Conservation (phyloP, 2,888 invertebrate species). For the Trimorus sp. region DNA sequence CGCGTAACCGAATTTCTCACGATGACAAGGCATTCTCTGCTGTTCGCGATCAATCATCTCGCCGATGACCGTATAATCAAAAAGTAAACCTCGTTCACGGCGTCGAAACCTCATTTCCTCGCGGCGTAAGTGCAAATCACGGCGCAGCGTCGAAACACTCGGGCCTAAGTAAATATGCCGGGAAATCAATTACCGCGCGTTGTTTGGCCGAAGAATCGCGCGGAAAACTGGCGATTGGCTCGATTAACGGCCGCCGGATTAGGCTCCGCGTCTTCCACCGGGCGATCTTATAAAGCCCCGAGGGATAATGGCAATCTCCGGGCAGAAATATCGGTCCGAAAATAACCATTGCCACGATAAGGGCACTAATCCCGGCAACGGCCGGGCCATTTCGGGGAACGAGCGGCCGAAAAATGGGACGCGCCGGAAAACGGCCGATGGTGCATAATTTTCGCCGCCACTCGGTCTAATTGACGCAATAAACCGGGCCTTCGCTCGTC, state of each 20-base stretch:
- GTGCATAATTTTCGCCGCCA: conserved; percentile 27
- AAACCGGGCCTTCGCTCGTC: not conserved
- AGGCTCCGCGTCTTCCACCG: conserved; percentile 12
- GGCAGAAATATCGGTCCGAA: conserved; percentile 27
- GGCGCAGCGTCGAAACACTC: no score
- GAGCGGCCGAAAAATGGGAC: conserved; percentile 14
- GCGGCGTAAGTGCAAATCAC: no score
- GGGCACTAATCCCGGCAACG: conserved; percentile 39
- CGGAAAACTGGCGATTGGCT: conserved; percentile 20
- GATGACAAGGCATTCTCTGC: no score
- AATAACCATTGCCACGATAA: conserved; percentile 43
- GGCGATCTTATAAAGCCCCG: conserved; percentile 28
- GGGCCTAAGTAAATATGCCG: not conserved
- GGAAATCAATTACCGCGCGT: not conserved
- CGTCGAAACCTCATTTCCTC: no score
- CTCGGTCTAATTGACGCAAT: no score
- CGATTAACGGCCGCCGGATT: conserved; percentile 14
- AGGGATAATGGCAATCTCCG: conserved; percentile 23
- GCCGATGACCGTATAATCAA: no score
- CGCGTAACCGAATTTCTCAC: no score
- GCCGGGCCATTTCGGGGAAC: conserved; percentile 33
- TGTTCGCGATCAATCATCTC: no score
- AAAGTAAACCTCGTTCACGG: no score
- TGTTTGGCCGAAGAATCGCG: conserved; percentile 6
- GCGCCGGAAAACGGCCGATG: no score